These are phyloP conservation scores for Octodon degus DNA, from an alignment of 2,113 vertebrate genomes.

Conservation along the genomic window DNA sequence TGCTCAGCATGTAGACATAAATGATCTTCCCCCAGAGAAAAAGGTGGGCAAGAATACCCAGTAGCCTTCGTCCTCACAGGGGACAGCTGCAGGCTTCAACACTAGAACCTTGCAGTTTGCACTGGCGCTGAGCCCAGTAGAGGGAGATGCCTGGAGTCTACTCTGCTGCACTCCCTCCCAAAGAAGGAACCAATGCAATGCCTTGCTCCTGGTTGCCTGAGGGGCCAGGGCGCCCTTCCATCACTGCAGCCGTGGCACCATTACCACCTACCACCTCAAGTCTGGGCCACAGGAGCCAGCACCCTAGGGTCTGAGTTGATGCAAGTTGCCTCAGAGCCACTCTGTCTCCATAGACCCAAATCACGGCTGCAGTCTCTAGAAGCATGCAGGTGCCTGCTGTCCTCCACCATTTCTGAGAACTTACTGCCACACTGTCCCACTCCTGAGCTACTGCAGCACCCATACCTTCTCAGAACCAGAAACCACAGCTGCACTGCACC, in stretches of 20 bases:
- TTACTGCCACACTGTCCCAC: background rate
- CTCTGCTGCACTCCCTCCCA: background rate
- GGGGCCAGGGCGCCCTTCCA: background rate
- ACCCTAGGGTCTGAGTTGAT: background rate
- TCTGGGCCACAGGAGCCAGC: background rate
- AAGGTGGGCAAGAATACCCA: background rate
- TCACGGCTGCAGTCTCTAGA: background rate
- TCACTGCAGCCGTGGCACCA: background rate
- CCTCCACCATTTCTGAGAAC: background rate
- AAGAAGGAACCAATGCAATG: background rate
- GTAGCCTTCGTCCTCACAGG: background rate
- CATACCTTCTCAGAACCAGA: background rate
- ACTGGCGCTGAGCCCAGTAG: background rate
- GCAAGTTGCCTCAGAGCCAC: background rate
- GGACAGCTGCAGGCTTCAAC: background rate
- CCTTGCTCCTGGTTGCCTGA: too few species aligned
- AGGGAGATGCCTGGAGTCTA: background rate
- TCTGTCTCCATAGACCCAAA: background rate
- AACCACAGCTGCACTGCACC: background rate
- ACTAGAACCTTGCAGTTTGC: background rate
- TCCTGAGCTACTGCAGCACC: background rate
- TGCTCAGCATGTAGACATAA: background rate
- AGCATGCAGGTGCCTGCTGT: background rate
- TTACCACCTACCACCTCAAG: too few species aligned
- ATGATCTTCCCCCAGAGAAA: background rate